Evolutionary conservation across 2,797 vertebrate genomes (phyloP), one percentile per base, ranked within the genome.

Genomic region (Sphenopsis melanotis): DNA sequence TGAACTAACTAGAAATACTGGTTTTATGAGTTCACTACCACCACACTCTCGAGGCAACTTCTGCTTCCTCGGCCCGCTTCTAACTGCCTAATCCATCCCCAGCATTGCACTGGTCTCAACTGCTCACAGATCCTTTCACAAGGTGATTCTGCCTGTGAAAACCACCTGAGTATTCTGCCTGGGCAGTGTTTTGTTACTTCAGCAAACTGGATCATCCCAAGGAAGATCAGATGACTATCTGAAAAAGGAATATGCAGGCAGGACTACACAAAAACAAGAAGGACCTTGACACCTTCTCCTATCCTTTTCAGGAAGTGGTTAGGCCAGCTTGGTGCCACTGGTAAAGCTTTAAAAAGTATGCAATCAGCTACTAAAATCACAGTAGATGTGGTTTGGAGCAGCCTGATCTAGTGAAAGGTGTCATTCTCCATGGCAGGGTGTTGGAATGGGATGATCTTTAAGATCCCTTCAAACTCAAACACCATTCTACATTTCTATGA

Each of bases 41-140:
- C 3, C 21, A 18, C 8, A 34, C 2, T 4, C 13, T 4, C 0
- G 0, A 72, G 47, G 41, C 34, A 39, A 56, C 49, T 65, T 50
- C 29, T 59, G 26, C 47, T 61, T 89, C 27, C 15, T 15, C 1
- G 1, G 23, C 7, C 39, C 2, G 2, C 15, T 87, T 79, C 7
- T 34, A 84, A 82, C 15, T 42, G 34, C 21, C 12, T 55, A 65
- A 82, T 61, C 57, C 6, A 68, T 29, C 9, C 36, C 39, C 29
- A 69, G 24, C 13, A 50, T 4, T 41, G 4, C 30, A 63, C 12
- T 69, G 30, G 56, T 42, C 65, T 61, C 1, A 2, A 2, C 12
- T 26, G 24, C 22, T 41, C 9, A 4, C 9, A 61, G 30, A 63
- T 60, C 8, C 46, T 82, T 82, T 57, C 56, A 79, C 36, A 66